Conservation (phyloP, 2,888 invertebrate genomes). For the Alcis repandata region DNA sequence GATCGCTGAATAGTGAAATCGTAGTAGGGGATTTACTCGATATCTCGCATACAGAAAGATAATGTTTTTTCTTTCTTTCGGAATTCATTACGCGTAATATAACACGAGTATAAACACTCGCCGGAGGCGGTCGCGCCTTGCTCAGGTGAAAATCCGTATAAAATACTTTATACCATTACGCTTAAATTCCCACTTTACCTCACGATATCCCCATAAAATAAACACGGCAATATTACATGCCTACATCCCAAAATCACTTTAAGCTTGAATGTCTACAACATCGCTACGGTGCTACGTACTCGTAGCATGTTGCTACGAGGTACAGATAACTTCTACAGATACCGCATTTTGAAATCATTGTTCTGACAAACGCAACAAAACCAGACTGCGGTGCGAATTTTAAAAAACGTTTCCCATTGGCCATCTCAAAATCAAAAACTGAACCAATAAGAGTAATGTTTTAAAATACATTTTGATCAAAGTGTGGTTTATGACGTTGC, state of each 20-base stretch:
- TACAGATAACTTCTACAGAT: no score
- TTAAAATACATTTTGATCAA: no score
- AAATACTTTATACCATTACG: constrained; percentile 47
- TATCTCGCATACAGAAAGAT: constrained; percentile 36
- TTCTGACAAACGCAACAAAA: no score
- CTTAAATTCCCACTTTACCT: constrained; percentile 48
- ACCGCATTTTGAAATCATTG: no score
- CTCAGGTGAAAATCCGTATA: constrained; percentile 47
- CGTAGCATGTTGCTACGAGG: constrained; percentile 55
- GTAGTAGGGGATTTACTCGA: constrained; percentile 45
- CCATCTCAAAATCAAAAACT: no score
- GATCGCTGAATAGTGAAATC: constrained; percentile 52
- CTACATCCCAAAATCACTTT: constrained; percentile 57
- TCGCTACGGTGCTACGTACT: constrained; percentile 54
- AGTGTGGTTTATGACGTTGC: no score
- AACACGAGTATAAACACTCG: constrained; percentile 39
- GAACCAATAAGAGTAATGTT: no score
- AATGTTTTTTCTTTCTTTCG: constrained; percentile 23
- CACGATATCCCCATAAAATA: constrained; percentile 51
- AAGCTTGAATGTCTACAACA: constrained; percentile 63
- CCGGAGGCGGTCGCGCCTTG: constrained; percentile 34
- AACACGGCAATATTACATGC: constrained; percentile 55
- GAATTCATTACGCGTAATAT: constrained; percentile 35
- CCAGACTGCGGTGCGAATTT: no score
- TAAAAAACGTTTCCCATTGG: no score